Evolutionary conservation across 23 tunicate genomes (phyloP).

Genomic region (Oikopleura dioica): DNA sequence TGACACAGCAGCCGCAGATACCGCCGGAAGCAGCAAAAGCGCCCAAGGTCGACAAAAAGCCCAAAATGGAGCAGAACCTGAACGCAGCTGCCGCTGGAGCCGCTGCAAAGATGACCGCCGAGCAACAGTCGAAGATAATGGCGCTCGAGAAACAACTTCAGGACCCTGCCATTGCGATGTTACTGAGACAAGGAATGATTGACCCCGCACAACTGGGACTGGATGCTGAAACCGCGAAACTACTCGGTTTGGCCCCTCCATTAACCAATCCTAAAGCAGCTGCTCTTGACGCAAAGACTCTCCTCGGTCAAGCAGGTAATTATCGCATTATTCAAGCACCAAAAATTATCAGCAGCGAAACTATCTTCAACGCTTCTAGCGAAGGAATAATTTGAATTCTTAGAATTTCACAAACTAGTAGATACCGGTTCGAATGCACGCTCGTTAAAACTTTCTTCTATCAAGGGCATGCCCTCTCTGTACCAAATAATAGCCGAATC

Average conservation of each 20-base stretch:
- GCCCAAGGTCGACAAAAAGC: background rate
- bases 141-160: conserved; percentile 11
- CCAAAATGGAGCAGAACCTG: background rate
- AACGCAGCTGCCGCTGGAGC: background rate
- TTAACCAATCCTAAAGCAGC: background rate
- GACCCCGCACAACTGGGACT: background rate
- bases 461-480: too few relatives aligned
- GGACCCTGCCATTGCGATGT: background rate
- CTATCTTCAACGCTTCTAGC: too few relatives aligned
- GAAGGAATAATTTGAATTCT: too few relatives aligned
- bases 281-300: background rate
- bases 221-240: background rate
- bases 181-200: background rate
- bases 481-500: too few relatives aligned
- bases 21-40: background rate
- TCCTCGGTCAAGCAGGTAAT: background rate
- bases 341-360: too few relatives aligned
- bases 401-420: too few relatives aligned
- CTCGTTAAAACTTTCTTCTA: too few relatives aligned
- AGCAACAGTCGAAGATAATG: background rate
- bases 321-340: too few relatives aligned
- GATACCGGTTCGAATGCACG: too few relatives aligned
- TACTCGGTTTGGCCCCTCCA: background rate
- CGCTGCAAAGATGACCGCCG: background rate
- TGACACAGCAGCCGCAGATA: background rate